These are phyloP conservation scores for Neotoxoptera formosana DNA, from an alignment of 1,140 invertebrate species.

Conservation along the genomic window DNA sequence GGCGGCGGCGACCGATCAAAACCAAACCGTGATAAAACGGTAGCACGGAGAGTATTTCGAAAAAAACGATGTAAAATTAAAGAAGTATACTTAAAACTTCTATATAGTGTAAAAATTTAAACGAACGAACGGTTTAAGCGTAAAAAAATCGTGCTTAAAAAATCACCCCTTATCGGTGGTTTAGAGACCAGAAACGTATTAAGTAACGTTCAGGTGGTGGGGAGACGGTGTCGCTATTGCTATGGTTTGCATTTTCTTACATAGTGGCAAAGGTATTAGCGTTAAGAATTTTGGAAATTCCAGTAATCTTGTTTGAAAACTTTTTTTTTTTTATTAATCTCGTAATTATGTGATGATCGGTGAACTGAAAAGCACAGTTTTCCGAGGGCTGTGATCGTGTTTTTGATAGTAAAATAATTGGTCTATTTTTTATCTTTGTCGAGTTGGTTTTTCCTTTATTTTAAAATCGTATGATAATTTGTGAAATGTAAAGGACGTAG, in stretches of 20 bases:
- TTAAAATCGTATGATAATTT: neutral
- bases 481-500: too few species aligned
- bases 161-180: neutral
- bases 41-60: neutral
- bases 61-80: neutral
- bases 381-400: neutral
- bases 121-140: neutral
- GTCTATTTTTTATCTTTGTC: neutral
- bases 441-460: neutral
- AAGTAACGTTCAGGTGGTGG: neutral
- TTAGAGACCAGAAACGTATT: neutral
- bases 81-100: neutral
- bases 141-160: neutral
- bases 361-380: neutral
- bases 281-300: neutral
- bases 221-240: neutral
- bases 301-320: neutral
- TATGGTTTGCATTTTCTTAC: neutral
- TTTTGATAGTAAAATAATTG: neutral
- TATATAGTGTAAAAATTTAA: neutral
- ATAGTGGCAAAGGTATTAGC: neutral
- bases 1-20: neutral
- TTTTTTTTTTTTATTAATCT: constrained; percentile 8
- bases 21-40: neutral
- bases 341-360: neutral